Evolutionary conservation across 1,140 invertebrate genomes (phyloP).

Genomic region (Saxidomus purpurata): DNA sequence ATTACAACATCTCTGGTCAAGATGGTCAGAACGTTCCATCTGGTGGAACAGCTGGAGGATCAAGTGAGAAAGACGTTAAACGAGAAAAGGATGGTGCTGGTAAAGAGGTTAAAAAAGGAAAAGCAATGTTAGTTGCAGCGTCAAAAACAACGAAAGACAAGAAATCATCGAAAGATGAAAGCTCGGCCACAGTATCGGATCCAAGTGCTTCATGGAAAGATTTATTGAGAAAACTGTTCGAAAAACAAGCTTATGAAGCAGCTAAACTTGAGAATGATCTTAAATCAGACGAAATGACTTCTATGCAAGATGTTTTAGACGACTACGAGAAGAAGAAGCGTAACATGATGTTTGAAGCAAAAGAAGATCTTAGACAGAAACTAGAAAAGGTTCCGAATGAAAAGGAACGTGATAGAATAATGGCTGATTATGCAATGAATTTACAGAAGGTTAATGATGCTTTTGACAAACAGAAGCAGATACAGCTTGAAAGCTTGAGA

Average conservation of each 20-base stretch:
- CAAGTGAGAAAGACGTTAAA: slow-evolving; percentile 40
- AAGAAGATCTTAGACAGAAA: slow-evolving; percentile 77
- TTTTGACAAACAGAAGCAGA: slow-evolving; percentile 83
- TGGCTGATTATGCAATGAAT: slow-evolving; percentile 82
- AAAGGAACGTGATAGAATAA: slow-evolving; percentile 80
- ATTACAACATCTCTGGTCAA: slow-evolving; percentile 71
- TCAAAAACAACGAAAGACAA: slow-evolving; percentile 47
- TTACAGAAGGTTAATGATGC: slow-evolving; percentile 80
- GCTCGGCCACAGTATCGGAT: slow-evolving; percentile 29
- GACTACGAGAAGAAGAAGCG: slow-evolving; percentile 81
- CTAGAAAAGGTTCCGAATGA: slow-evolving; percentile 77
- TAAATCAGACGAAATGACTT: slow-evolving; percentile 78
- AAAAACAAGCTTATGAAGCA: slow-evolving; percentile 85
- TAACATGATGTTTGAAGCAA: slow-evolving; percentile 71
- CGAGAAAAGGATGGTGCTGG: slow-evolving; percentile 10
- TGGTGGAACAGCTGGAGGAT: not conserved
- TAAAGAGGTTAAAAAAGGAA: slow-evolving; percentile 59
- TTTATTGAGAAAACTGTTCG: slow-evolving; percentile 79
- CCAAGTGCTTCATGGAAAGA: slow-evolving; percentile 66
- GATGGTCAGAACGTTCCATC: not conserved
- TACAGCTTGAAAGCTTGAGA: slow-evolving; percentile 77
- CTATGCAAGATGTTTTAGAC: slow-evolving; percentile 78
- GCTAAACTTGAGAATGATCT: slow-evolving; percentile 83
- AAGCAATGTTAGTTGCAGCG: slow-evolving; percentile 35
- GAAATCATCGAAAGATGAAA: slow-evolving; percentile 22